Evolutionary conservation across 2,797 vertebrate species (phyloP).

Genomic region (Sebastes nivosus): DNA sequence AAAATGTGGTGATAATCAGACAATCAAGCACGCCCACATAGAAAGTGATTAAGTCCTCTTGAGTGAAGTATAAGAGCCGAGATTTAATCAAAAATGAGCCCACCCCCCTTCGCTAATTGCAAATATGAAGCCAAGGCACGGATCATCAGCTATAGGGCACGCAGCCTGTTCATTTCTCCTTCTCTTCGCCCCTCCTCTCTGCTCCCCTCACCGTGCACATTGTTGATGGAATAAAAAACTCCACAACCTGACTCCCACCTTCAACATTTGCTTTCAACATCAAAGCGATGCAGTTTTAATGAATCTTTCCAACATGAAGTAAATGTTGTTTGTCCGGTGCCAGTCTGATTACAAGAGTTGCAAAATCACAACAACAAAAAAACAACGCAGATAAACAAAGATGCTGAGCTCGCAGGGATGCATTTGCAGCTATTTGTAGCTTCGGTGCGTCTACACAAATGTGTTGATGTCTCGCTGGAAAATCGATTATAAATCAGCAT

Average conservation of each 20-base stretch:
- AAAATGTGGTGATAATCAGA: slow-evolving; percentile 75
- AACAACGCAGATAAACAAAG: background rate
- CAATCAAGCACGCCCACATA: slow-evolving; percentile 77
- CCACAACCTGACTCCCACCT: slow-evolving; percentile 24
- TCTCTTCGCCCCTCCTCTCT: background rate
- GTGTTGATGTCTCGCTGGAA: background rate
- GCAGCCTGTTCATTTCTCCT: slow-evolving; percentile 4
- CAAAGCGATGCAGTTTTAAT: slow-evolving; percentile 26
- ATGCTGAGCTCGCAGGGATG: background rate
- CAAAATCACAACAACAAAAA: background rate
- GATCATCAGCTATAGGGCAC: slow-evolving; percentile 49
- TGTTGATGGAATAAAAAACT: slow-evolving; percentile 28
- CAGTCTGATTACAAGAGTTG: background rate
- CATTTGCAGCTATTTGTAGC: slow-evolving; percentile 2
- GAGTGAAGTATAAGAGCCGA: slow-evolving; percentile 66
- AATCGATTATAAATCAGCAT: slow-evolving; percentile 9
- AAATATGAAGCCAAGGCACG: slow-evolving; percentile 63
- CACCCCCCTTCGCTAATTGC: slow-evolving; percentile 71
- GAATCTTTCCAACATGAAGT: background rate
- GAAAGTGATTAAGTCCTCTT: slow-evolving; percentile 81
- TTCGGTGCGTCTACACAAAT: background rate
- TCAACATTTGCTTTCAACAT: slow-evolving; percentile 10
- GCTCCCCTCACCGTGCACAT: background rate
- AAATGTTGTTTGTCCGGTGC: slow-evolving; percentile 10
- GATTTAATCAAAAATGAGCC: slow-evolving; percentile 80